These are phyloP conservation scores for Takifugu bimaculatus DNA, from an alignment of 2,113 vertebrate genomes.

Conservation along the genomic window DNA sequence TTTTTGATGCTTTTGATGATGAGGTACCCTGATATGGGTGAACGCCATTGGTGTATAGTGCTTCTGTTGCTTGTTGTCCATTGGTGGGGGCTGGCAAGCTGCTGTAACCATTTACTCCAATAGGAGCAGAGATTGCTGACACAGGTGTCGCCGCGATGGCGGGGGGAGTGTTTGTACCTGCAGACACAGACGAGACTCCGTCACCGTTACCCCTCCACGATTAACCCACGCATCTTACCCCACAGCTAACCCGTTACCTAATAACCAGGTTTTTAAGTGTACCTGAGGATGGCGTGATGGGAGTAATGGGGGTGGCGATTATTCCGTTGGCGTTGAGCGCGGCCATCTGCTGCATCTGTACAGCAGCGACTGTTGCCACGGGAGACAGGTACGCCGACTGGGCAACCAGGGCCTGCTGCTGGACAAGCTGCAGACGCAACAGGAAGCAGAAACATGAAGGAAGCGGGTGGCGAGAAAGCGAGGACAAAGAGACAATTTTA, in stretches of 20 bases:
- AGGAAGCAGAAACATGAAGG: constrained; percentile 15
- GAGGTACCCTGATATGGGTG: constrained; percentile 81
- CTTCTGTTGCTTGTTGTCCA: constrained; percentile 80
- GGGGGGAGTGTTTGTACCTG: constrained; percentile 84
- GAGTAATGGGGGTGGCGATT: constrained; percentile 86
- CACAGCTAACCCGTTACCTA: background rate
- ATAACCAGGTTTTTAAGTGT: constrained; percentile 12
- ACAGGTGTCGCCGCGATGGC: constrained; percentile 80
- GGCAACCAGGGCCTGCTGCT: constrained; percentile 90
- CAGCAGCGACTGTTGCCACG: constrained; percentile 87
- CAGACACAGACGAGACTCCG: constrained; percentile 13
- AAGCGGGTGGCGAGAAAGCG: constrained; percentile 10
- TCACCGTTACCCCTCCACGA: background rate
- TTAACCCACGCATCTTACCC: background rate
- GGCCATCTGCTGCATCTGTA: constrained; percentile 92
- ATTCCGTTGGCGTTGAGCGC: constrained; percentile 87
- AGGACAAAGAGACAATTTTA: constrained; percentile 27
- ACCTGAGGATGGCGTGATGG: constrained; percentile 84
- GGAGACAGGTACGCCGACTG: constrained; percentile 92
- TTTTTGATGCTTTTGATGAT: background rate
- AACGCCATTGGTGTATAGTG: constrained; percentile 82
- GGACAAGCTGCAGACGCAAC: constrained; percentile 80
- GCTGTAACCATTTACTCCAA: constrained; percentile 83
- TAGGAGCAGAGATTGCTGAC: constrained; percentile 76
- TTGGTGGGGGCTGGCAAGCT: constrained; percentile 75